phyloP scores from a whole-genome alignment of 2,113 vertebrate genomes.

The Anolis carolinensis region DNA sequence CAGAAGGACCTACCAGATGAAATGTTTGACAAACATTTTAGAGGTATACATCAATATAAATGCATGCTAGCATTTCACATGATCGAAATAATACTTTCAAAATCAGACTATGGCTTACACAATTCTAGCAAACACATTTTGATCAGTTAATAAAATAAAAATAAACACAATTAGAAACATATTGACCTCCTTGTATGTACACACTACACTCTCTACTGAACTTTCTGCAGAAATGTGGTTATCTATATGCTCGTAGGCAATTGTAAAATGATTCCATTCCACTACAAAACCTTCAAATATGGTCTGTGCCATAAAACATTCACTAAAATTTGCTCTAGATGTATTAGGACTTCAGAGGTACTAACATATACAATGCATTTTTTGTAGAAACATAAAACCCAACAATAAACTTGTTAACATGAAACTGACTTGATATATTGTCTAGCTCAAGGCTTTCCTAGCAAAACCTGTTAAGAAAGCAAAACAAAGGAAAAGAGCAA shows the following conservation, averaged over 20 bases:
- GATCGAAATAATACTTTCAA: neutral
- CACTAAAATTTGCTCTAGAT: slow-evolving; percentile 43
- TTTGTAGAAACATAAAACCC: slow-evolving; percentile 60
- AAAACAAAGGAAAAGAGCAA: slow-evolving; percentile 56
- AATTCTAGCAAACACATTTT: neutral
- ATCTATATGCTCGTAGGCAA: too few species aligned
- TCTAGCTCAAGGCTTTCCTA: slow-evolving; percentile 52
- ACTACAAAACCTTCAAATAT: neutral
- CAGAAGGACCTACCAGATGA: neutral
- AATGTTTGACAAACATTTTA: neutral
- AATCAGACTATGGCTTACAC: neutral
- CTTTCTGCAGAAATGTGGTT: neutral
- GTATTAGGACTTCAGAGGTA: slow-evolving; percentile 52
- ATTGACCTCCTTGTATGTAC: neutral
- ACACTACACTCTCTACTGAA: neutral
- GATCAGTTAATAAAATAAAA: neutral
- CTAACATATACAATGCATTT: slow-evolving; percentile 50
- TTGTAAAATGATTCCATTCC: neutral
- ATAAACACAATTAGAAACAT: neutral
- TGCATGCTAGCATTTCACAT: neutral
- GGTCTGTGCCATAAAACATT: neutral
- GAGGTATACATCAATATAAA: neutral
- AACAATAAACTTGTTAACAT: slow-evolving; percentile 58
- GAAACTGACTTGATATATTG: slow-evolving; percentile 47
- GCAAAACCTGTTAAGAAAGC: slow-evolving; percentile 52